Percentiles rank a stretch among this genome's conserved stretches.
Evolutionary conservation across 2,797 vertebrate species (phyloP).

Genomic region (Acrossocheilus wenchowensis): DNA sequence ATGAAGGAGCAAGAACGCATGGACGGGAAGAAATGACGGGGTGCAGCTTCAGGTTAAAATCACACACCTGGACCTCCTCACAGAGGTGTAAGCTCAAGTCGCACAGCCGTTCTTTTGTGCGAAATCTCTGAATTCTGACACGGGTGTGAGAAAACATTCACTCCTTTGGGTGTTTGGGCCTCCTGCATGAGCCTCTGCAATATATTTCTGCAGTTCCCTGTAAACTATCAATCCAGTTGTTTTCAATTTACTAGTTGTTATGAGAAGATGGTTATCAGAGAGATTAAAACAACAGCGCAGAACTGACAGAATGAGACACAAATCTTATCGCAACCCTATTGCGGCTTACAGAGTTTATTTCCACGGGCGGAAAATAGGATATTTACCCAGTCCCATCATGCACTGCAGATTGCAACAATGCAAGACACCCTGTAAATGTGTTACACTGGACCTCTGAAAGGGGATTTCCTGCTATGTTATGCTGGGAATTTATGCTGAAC

Average conservation of each 20-base stretch:
- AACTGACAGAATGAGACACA: not conserved
- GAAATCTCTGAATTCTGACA: slow-evolving; percentile 44
- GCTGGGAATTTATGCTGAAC: slow-evolving; percentile 23
- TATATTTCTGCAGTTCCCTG: not conserved
- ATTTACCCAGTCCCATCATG: slow-evolving; percentile 7
- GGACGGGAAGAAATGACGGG: slow-evolving; percentile 6
- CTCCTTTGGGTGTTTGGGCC: not conserved
- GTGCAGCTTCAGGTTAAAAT: slow-evolving; percentile 48
- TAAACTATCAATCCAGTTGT: slow-evolving; percentile 20
- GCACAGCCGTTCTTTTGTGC: slow-evolving; percentile 36
- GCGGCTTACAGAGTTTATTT: slow-evolving; percentile 11
- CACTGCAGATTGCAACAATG: not conserved
- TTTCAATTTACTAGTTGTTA: slow-evolving; percentile 37
- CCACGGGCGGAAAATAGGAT: not conserved
- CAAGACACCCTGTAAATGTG: slow-evolving; percentile 1
- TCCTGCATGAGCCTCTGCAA: not conserved
- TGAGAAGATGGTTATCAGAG: slow-evolving; percentile 25
- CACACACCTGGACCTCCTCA: slow-evolving; percentile 53
- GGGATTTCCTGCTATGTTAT: slow-evolving; percentile 29
- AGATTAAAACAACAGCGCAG: slow-evolving; percentile 35
- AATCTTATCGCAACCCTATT: slow-evolving; percentile 25
- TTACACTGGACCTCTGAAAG: not conserved
- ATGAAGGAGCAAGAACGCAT: slow-evolving; percentile 14
- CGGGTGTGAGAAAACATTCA: slow-evolving; percentile 37
- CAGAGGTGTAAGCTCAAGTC: slow-evolving; percentile 31